Conservation (phyloP, 2,113 vertebrate species). For the Ageneiosus marmoratus region DNA sequence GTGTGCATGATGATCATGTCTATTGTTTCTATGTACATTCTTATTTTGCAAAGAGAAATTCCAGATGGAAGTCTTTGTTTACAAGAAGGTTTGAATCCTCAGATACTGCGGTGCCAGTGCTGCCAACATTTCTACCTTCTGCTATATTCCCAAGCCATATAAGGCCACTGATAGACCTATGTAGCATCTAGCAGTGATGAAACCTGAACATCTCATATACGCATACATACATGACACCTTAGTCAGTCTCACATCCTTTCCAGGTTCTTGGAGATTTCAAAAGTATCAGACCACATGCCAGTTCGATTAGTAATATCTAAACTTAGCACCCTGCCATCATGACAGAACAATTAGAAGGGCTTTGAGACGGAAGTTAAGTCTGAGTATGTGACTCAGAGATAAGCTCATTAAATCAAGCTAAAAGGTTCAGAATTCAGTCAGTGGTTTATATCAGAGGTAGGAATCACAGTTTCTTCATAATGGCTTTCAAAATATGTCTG, state of each 20-base stretch:
- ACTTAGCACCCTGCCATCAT: background rate
- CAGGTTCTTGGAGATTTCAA: background rate
- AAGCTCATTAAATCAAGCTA: background rate
- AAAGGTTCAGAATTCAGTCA: background rate
- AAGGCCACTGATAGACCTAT: slow-evolving; percentile 28
- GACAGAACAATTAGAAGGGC: background rate
- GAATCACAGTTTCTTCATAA: background rate
- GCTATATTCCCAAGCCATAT: slow-evolving; percentile 26
- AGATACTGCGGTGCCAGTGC: background rate
- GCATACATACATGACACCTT: background rate
- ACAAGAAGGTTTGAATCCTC: background rate
- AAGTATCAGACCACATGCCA: slow-evolving; percentile 2
- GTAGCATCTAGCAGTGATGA: background rate
- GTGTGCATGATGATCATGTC: background rate
- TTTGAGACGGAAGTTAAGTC: background rate
- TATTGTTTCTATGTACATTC: background rate
- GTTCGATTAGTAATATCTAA: slow-evolving; percentile 25
- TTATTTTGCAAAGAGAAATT: background rate
- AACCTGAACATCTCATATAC: background rate
- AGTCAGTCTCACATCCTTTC: background rate
- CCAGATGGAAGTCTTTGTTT: slow-evolving; percentile 30
- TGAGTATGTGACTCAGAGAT: background rate
- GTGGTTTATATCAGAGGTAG: background rate
- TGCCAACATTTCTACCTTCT: slow-evolving; percentile 1
- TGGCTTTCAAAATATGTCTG: too few relatives aligned